phyloP scores from a whole-genome alignment of 2,113 vertebrate genomes.

The Chamaea fasciata region DNA sequence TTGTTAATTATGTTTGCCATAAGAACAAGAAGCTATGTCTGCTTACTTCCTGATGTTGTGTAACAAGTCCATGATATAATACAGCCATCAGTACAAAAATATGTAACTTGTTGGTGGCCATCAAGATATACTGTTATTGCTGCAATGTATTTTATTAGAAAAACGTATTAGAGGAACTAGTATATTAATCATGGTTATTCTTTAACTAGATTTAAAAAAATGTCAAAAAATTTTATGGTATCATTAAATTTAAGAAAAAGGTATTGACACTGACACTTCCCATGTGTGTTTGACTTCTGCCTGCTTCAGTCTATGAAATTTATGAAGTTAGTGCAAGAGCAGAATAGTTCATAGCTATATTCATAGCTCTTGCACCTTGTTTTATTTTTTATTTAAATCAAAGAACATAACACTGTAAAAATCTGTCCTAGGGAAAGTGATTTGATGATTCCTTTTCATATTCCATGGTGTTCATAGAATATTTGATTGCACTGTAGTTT shows the following conservation, averaged over 20 bases:
- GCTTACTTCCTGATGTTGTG: not conserved
- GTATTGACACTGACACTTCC: not conserved
- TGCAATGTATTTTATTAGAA: not conserved
- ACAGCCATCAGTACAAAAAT: not conserved
- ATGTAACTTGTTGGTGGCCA: not conserved
- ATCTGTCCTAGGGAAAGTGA: not conserved
- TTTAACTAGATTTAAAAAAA: not conserved
- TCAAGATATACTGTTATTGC: not conserved
- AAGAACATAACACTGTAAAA: not conserved
- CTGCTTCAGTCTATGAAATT: not conserved
- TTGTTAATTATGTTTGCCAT: not conserved
- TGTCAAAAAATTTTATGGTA: not conserved
- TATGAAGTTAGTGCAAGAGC: not conserved
- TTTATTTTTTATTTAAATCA: not conserved
- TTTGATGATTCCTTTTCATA: not conserved
- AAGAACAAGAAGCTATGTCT: not conserved
- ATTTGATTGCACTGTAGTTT: not conserved
- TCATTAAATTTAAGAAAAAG: not conserved
- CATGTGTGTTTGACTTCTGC: not conserved
- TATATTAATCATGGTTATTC: not conserved
- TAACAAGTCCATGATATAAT: not conserved
- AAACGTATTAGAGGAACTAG: not conserved
- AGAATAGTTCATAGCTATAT: not conserved
- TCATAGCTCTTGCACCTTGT: not conserved
- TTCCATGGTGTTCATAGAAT: not conserved